A percentile compares a stretch with the other conserved stretches of the same genome.
Conservation (phyloP, 2,888 invertebrate species). For the Chydorus sphaericus region DNA sequence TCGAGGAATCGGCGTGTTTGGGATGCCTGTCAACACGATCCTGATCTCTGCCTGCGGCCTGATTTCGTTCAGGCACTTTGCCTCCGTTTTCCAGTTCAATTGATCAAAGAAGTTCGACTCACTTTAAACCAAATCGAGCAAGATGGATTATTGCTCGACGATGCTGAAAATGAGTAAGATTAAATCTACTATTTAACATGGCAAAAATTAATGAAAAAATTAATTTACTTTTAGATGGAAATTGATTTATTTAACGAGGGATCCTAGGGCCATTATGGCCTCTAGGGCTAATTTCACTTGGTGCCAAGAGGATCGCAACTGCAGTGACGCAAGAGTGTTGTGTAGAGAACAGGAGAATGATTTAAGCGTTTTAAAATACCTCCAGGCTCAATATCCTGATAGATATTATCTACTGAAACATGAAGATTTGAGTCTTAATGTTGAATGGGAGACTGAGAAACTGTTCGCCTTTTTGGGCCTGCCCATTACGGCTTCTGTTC, state of each 20-base stretch:
- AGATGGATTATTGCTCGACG: no score
- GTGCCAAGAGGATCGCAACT: neutral
- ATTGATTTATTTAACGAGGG: neutral
- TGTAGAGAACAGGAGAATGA: slow-evolving; percentile 10
- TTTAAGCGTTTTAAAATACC: neutral
- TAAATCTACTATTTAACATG: no score
- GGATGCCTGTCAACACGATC: slow-evolving; percentile 3
- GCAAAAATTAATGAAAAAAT: no score
- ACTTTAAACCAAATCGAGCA: no score
- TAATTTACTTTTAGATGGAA: no score
- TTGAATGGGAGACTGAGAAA: slow-evolving; percentile 2
- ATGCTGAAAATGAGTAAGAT: neutral
- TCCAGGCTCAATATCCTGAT: slow-evolving; percentile 1
- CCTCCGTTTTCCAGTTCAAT: slow-evolving; percentile 71
- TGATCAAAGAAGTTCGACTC: slow-evolving; percentile 73
- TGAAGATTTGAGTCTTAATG: slow-evolving; percentile 7
- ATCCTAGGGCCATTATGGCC: slow-evolving; percentile 13
- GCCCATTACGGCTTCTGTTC: no score
- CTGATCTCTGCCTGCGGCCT: slow-evolving; percentile 44
- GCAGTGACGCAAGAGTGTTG: neutral
- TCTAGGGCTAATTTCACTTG: no score
- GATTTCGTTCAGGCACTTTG: slow-evolving; percentile 62
- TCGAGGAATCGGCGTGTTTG: neutral
- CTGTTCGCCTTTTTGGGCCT: neutral
- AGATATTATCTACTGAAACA: neutral